These are phyloP conservation scores for Bugulina stolonifera DNA, from an alignment of 2,888 invertebrate species.

Conservation along the genomic window DNA sequence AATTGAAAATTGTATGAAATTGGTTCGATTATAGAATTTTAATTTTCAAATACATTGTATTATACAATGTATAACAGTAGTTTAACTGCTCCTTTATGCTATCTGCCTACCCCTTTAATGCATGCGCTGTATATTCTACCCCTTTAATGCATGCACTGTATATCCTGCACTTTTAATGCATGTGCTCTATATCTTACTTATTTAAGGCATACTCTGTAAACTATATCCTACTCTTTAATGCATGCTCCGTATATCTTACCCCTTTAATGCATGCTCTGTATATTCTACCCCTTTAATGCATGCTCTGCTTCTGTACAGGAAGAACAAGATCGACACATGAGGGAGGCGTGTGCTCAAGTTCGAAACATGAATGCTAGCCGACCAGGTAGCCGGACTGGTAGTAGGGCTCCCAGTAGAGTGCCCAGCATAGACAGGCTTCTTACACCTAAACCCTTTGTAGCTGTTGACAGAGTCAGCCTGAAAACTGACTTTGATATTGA, in stretches of 20 bases:
- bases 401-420: slow-evolving; percentile 2
- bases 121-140: neutral
- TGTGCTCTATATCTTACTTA: too few relatives aligned
- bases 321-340: slow-evolving; percentile 15
- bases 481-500: slow-evolving; percentile 17
- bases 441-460: slow-evolving; percentile 16
- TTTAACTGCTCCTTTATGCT: too few relatives aligned
- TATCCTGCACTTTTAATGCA: neutral
- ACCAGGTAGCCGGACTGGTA: neutral
- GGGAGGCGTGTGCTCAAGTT: slow-evolving; percentile 20
- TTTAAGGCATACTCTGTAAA: neutral
- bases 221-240: neutral
- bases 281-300: neutral
- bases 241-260: neutral
- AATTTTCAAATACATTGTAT: too few relatives aligned
- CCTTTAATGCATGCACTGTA: too few relatives aligned
- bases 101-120: neutral
- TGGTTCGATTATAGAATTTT: too few relatives aligned
- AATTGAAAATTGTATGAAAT: too few relatives aligned
- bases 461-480: slow-evolving; percentile 9
- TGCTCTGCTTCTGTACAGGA: neutral
- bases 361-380: neutral
- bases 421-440: slow-evolving; percentile 20
- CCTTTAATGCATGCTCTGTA: neutral
- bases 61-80: too few relatives aligned